Evolutionary conservation across 2,113 vertebrate species (phyloP), one percentile per base, ranked within the genome.

Genomic region (Gracilinanus agilis): DNA sequence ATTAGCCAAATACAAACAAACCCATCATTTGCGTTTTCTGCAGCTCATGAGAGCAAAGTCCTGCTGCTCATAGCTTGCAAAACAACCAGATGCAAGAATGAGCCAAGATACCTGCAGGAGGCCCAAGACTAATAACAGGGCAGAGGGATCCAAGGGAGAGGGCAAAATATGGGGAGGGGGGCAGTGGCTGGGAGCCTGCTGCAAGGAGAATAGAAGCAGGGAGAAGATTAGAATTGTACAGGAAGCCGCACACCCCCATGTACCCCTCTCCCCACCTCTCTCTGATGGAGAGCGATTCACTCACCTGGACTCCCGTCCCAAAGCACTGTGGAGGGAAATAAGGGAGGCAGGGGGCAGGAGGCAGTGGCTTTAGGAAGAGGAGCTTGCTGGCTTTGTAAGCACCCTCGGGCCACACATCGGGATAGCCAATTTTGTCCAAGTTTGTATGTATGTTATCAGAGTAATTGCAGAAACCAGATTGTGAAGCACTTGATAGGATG

Each of bases 1-100:
- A 99, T 99, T 99, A 98, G 97, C 98, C 96, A 98, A 98, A 97
- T 96, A 97, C 98, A 98, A 98, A 98, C 98, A 98, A 98, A 98
- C 98, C 96, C 97, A 97, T 98, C 98, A 97, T 97, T 97, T 98
- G 97, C 98, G 97, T 98, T 98, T 98, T 97, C 98, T 90, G 27
- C 24, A 24, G 98, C 98, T 98, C 98, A 97, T 94, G 98, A 98
- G 98, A 98, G 96, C 90, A 91, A 97, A 95, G 98, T 98, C 98
- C 96, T 95, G 98, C 98, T 98, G 98, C 75, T 98, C 98, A 97
- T 95, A 89, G 95, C 98, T 97, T 12, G 49, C 13, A 9, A 95
- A 97, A 97, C 96, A 98, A 96, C 95, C 96, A 94, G 96, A 89
- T 94, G 75, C 0, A 0, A 55, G 95, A 40, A 91, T 1, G 92